Percentiles rank a stretch among this genome's conserved stretches.
phyloP scores from a whole-genome alignment of 1,140 invertebrate species.

The Parasteatoda tepidariorum region DNA sequence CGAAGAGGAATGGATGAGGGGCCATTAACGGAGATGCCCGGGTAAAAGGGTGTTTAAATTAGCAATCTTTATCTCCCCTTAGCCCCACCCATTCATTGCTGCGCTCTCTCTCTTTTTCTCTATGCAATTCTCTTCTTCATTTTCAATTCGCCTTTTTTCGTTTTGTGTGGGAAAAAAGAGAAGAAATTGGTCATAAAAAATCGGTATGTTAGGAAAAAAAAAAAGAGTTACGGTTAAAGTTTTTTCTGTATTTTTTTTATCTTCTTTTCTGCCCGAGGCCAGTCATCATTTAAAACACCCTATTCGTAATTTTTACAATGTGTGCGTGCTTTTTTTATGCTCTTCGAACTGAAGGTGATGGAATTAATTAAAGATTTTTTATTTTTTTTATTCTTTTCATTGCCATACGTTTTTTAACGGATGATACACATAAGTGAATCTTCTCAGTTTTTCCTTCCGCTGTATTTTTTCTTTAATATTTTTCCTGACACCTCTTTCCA shows the following conservation, averaged over 20 bases:
- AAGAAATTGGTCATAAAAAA: conserved; percentile 27
- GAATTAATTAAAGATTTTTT: conserved; percentile 57
- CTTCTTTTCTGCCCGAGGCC: conserved; percentile 21
- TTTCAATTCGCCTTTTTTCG: conserved; percentile 43
- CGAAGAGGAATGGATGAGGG: conserved; percentile 36
- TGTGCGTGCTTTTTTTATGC: neutral
- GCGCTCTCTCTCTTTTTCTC: neutral
- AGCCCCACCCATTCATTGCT: conserved; percentile 48
- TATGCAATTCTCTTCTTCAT: conserved; percentile 18
- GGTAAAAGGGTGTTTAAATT: conserved; percentile 60
- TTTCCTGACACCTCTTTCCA: neutral
- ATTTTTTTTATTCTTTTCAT: conserved; percentile 30
- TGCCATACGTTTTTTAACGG: conserved; percentile 45
- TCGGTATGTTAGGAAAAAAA: neutral
- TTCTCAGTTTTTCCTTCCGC: neutral
- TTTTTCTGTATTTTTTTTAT: conserved; percentile 16
- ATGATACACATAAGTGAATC: conserved; percentile 49
- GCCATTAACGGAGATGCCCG: conserved; percentile 46
- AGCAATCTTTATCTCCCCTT: conserved; percentile 53
- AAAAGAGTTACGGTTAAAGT: neutral
- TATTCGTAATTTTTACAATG: conserved; percentile 56
- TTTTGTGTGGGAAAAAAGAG: neutral
- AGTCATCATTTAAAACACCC: conserved; percentile 57
- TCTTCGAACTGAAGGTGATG: conserved; percentile 5
- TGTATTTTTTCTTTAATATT: neutral